Conservation (phyloP, 2,888 invertebrate species). For the Epiblema foenella region DNA sequence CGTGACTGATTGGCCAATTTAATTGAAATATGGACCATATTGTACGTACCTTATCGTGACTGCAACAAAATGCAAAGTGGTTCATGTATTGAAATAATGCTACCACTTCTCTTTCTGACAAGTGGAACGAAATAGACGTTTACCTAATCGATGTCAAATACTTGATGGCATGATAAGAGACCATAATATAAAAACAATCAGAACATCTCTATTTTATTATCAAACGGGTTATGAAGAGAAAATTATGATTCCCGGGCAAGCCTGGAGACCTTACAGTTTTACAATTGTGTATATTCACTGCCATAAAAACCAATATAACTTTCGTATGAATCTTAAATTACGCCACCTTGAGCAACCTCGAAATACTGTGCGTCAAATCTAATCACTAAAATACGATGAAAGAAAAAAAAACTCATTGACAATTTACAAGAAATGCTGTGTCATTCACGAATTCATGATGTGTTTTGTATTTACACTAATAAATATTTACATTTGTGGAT, state of each 20-base stretch:
- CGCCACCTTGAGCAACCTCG: slow-evolving; percentile 34
- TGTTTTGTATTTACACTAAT: slow-evolving; percentile 7
- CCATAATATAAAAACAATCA: too few relatives aligned
- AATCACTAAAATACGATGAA: slow-evolving; percentile 6
- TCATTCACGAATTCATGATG: slow-evolving; percentile 7
- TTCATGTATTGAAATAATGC: neutral
- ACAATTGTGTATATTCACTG: too few relatives aligned
- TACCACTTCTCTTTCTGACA: neutral
- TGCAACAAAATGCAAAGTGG: neutral
- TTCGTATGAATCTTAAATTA: neutral
- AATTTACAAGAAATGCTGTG: slow-evolving; percentile 16
- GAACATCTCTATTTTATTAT: too few relatives aligned
- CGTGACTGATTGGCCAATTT: too few relatives aligned
- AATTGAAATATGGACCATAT: neutral
- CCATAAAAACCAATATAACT: neutral
- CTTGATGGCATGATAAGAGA: too few relatives aligned
- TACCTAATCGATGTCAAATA: too few relatives aligned
- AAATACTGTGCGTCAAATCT: slow-evolving; percentile 38
- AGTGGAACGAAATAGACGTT: too few relatives aligned
- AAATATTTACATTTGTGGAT: neutral
- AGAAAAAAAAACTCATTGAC: neutral
- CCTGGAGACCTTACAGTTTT: too few relatives aligned
- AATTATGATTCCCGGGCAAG: too few relatives aligned
- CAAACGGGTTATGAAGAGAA: too few relatives aligned
- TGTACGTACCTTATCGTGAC: neutral